These are phyloP conservation scores for Asbolus verrucosus DNA, from an alignment of 1,140 invertebrate species.

Conservation along the genomic window DNA sequence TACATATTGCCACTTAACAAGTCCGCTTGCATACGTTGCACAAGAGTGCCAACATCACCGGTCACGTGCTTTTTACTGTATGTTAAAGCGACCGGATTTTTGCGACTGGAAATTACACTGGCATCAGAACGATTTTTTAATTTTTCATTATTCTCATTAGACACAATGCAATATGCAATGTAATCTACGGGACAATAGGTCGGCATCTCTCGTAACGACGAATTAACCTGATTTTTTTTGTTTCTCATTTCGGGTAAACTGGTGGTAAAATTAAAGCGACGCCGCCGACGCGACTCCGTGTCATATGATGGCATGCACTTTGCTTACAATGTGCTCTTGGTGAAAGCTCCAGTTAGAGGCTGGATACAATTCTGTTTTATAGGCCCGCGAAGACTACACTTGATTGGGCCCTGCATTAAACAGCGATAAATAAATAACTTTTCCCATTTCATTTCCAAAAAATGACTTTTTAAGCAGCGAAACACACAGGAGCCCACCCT, in stretches of 20 bases:
- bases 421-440: constrained; percentile 29
- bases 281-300: constrained; percentile 25
- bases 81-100: constrained; percentile 23
- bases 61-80: constrained; percentile 53
- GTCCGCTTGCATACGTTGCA: constrained; percentile 53
- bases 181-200: constrained; percentile 30
- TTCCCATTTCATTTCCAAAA: constrained; percentile 19
- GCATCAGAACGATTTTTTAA: constrained; percentile 35
- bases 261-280: constrained; percentile 17
- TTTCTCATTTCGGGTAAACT: constrained; percentile 11
- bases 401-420: constrained; percentile 24
- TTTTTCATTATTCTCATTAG: constrained; percentile 25
- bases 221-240: constrained; percentile 23
- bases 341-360: constrained; percentile 27
- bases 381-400: constrained; percentile 26
- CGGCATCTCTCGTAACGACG: background rate
- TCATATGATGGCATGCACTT: constrained; percentile 28
- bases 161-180: constrained; percentile 33
- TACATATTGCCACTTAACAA: constrained; percentile 58
- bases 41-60: constrained; percentile 52
- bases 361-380: constrained; percentile 27
- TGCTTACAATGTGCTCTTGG: constrained; percentile 23
- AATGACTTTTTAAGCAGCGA: background rate
- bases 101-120: constrained; percentile 3
- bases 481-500: background rate